Evolutionary conservation across 2,797 vertebrate species (phyloP).

Genomic region (Periparus ater): DNA sequence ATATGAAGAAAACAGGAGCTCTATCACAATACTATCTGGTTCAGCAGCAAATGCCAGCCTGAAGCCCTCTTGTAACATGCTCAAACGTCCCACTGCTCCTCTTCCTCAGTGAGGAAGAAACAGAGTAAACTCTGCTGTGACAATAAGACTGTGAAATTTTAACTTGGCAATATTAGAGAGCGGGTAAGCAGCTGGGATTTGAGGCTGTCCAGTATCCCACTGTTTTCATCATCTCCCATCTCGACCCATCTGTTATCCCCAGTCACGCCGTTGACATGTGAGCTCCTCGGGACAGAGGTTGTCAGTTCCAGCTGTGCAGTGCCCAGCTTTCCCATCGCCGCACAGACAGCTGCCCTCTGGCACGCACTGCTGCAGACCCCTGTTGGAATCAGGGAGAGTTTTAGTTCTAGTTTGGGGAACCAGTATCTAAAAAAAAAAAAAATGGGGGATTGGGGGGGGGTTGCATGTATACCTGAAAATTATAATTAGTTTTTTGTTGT

Average conservation of each 20-base stretch:
- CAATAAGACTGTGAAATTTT: neutral
- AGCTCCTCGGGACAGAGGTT: neutral
- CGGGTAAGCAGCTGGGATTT: neutral
- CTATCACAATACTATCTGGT: neutral
- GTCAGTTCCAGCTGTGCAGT: neutral
- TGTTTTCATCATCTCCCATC: neutral
- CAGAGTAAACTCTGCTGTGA: neutral
- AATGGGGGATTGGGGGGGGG: no score
- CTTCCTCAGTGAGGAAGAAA: neutral
- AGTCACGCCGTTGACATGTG: neutral
- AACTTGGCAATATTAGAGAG: neutral
- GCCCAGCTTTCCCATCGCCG: neutral
- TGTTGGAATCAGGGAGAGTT: rapidly evolving
- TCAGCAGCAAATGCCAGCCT: neutral
- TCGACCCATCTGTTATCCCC: neutral
- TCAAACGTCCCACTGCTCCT: neutral
- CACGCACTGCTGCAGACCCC: neutral
- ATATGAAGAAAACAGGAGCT: neutral
- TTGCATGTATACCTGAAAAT: neutral
- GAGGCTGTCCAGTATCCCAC: neutral
- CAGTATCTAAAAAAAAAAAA: neutral
- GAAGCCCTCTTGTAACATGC: neutral
- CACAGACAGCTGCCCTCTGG: neutral
- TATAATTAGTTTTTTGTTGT: neutral
- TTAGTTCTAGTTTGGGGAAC: neutral